Base-by-base conservation (phyloP, 2,113 vertebrate species). In the Lethenteron camtschaticum region DNA sequence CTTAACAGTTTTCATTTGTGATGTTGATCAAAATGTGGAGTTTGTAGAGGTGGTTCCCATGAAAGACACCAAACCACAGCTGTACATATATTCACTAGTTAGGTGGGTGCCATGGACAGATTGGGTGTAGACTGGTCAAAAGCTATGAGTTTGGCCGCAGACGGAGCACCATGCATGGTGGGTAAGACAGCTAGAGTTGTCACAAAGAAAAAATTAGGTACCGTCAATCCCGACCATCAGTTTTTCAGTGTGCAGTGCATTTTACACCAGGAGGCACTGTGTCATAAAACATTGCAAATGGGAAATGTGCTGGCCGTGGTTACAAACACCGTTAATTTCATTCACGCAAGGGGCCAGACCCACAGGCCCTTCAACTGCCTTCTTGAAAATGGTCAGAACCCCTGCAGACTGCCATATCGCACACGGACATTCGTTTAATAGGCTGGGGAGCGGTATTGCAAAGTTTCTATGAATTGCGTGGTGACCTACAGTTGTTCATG, bases 1-100 rank as follows among this genome's bases (percentile, higher is more conserved):
- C 71, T 71, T 58, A 69, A 69, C 72, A 73, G n/a, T 71, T 69
- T 13, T 72, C 56, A 69, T 69, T 69, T 24, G 12, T 58, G 68
- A 56, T 68, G 68, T 56, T 71, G 56, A 69, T 55, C 18, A 57
- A 20, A 58, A 69, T 69, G 12, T 68, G 20, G 14, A 8, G 14
- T 10, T 68, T 57, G 20, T 16, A 41, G 14, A 68, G 69, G 66
- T 71, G 58, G 13, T 70, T 14, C 70, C 13, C 16, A 57, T 14
- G 56, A 69, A 11, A 69, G n/a, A 57, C 63, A 57, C 14, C 18
- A 69, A 41, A 57, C 14, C 18, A 69, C 56, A 71, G 14, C 10
- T 9, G 68, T 20, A 56, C 56, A 69, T 66, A 11, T 71, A 11
- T 71, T 69, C n/a, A 69, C 56, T n/a, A 69, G 58, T 57, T 56